Evolutionary conservation across 2,888 invertebrate genomes (phyloP), one percentile per base, ranked within the genome.

Genomic region (Drosophila phalerata): DNA sequence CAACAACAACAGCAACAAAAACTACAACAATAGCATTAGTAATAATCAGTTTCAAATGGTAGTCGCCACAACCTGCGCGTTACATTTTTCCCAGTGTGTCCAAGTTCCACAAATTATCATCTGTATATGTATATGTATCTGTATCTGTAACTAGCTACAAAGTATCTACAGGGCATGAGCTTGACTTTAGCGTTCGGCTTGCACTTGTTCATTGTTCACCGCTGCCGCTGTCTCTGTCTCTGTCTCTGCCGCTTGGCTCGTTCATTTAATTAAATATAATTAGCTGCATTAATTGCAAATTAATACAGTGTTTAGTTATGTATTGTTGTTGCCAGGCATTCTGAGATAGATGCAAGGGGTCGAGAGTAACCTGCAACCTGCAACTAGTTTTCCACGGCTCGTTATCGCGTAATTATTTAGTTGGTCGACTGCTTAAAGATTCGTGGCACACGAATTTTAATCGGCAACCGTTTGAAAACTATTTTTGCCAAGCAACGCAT

Each of bases 201-300:
- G 52, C 61, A 63, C 57, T 65, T 55, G 64, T 72, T 69, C 85
- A 73, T 85, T 85, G 85, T 85, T 85, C 32, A 32, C 64, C 47
- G 55, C 28, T 45, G 22, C 11, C 17, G 10, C 28, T 28, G 5
- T 6, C 28, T 3, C 28, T 28, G 28, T 6, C 28, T 2, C 11
- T 43, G 61, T 11, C 42, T 42, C 66, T 47, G 76, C 53, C 69
- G 84, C 84, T 71, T 63, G 77, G 73, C 58, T 83, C 89, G 88
- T 84, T 86, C 86, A 84, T 88, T 88, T 86, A 89, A 86, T 86
- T 86, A 86, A 88, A 86, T 89, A 81, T 86, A 86, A 86, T 86
- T 86, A 86, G 90, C 84, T 88, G 81, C 86, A 86, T 89, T 89
- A 86, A 86, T 86, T 88, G 88, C 82, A 88, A 88, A 89, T 89